Evolutionary conservation across 2,888 invertebrate genomes (phyloP).

Genomic region (Phrixothrix hirtus): DNA sequence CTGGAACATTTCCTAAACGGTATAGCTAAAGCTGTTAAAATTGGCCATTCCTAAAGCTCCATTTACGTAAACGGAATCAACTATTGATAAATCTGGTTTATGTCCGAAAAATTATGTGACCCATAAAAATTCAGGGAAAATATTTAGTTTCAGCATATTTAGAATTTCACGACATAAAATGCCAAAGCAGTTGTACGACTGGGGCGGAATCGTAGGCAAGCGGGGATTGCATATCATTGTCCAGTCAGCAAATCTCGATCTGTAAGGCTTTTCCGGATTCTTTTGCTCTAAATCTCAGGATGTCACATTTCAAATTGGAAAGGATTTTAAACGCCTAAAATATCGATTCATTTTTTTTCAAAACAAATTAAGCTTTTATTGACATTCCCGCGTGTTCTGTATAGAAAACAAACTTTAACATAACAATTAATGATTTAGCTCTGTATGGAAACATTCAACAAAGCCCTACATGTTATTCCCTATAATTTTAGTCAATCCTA

Average conservation of each 20-base stretch:
- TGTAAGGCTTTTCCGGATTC: slow-evolving; percentile 22
- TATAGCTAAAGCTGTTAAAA: slow-evolving; percentile 2
- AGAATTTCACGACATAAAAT: slow-evolving; percentile 11
- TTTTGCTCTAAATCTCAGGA: slow-evolving; percentile 14
- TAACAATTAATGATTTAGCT: too few relatives aligned
- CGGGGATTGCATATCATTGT: slow-evolving; percentile 24
- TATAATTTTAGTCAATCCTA: too few relatives aligned
- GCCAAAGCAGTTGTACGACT: slow-evolving; percentile 13
- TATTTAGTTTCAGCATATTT: slow-evolving; percentile 19
- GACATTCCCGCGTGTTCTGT: too few relatives aligned
- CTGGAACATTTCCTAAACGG: slow-evolving; percentile 4
- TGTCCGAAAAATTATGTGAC: neutral
- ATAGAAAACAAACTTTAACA: too few relatives aligned
- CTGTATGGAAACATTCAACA: too few relatives aligned
- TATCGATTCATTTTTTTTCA: neutral
- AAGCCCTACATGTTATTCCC: too few relatives aligned
- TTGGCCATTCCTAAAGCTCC: neutral
- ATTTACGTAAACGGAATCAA: neutral
- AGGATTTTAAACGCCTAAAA: slow-evolving; percentile 1
- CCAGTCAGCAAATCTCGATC: slow-evolving; percentile 24
- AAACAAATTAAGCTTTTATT: neutral
- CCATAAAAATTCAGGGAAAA: slow-evolving; percentile 8
- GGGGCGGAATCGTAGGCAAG: slow-evolving; percentile 9
- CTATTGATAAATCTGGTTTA: neutral
- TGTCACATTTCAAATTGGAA: slow-evolving; percentile 12